Evolutionary conservation across 1,140 invertebrate species (phyloP).

Genomic region (Galleria mellonella): DNA sequence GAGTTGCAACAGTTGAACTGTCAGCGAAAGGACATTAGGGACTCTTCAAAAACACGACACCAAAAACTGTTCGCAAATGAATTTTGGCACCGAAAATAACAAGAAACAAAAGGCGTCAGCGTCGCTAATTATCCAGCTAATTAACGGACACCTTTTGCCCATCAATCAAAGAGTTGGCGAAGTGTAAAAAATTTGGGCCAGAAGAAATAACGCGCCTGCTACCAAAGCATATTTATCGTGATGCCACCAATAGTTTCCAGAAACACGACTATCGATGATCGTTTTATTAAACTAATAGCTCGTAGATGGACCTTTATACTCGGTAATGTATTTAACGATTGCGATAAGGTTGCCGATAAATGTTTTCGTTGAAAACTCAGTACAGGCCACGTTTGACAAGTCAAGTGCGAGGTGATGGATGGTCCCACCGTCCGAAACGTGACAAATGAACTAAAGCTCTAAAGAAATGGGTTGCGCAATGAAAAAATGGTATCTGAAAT

Average conservation of each 20-base stretch:
- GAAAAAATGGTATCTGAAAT: neutral
- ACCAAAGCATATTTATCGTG: constrained; percentile 1
- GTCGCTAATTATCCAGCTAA: constrained; percentile 40
- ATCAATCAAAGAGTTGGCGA: constrained; percentile 36
- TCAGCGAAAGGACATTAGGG: too few species aligned
- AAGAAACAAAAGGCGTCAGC: constrained; percentile 20
- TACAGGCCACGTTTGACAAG: constrained; percentile 12
- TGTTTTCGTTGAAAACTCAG: neutral
- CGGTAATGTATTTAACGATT: too few species aligned
- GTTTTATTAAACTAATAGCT: too few species aligned
- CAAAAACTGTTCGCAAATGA: neutral
- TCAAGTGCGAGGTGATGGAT: constrained; percentile 19
- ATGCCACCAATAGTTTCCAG: too few species aligned
- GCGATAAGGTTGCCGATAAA: too few species aligned
- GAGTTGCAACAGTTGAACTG: too few species aligned
- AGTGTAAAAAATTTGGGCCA: constrained; percentile 29
- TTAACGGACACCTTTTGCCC: constrained; percentile 40
- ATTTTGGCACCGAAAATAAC: constrained; percentile 3
- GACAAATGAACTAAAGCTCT: constrained; percentile 12
- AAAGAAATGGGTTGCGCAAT: constrained; percentile 13
- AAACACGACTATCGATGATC: too few species aligned
- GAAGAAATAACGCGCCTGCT: constrained; percentile 8
- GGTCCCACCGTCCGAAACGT: constrained; percentile 10
- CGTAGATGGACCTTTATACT: too few species aligned
- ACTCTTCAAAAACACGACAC: too few species aligned